phyloP scores from a whole-genome alignment of 1,140 invertebrate species.

The Musca vetustissima region DNA sequence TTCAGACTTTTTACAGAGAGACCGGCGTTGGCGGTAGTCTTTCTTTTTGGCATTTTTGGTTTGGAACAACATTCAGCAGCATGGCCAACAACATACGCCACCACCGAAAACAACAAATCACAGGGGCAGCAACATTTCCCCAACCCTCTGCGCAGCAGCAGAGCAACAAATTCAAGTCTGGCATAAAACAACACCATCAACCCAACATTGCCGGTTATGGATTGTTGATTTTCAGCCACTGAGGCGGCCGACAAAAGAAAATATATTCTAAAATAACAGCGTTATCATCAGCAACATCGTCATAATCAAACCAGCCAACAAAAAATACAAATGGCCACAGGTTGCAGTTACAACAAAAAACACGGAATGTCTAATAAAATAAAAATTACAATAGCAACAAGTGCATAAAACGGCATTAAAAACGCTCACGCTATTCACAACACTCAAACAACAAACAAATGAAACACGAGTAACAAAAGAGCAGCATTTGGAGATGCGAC shows the following conservation, averaged over 20 bases:
- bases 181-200: too few species aligned
- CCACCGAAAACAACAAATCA: background rate
- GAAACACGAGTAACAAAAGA: too few species aligned
- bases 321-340: background rate
- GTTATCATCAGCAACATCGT: too few species aligned
- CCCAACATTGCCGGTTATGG: conserved; percentile 16
- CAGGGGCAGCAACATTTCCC: background rate
- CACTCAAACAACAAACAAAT: too few species aligned
- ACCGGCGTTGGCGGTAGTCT: conserved; percentile 19
- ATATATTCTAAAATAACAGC: too few species aligned
- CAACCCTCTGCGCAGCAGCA: background rate
- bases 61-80: conserved; percentile 14
- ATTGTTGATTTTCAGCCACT: conserved; percentile 7
- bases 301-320: background rate
- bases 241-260: background rate
- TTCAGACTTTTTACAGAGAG: background rate
- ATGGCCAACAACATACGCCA: conserved; percentile 7
- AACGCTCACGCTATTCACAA: too few species aligned
- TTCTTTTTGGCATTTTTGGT: conserved; percentile 2
- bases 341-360: background rate
- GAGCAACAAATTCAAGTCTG: background rate
- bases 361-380: too few species aligned
- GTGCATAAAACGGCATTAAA: background rate
- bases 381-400: too few species aligned
- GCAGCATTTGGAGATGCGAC: too few species aligned